These are phyloP conservation scores for Aphodius granarius DNA, from an alignment of 2,888 invertebrate genomes.

Conservation along the genomic window DNA sequence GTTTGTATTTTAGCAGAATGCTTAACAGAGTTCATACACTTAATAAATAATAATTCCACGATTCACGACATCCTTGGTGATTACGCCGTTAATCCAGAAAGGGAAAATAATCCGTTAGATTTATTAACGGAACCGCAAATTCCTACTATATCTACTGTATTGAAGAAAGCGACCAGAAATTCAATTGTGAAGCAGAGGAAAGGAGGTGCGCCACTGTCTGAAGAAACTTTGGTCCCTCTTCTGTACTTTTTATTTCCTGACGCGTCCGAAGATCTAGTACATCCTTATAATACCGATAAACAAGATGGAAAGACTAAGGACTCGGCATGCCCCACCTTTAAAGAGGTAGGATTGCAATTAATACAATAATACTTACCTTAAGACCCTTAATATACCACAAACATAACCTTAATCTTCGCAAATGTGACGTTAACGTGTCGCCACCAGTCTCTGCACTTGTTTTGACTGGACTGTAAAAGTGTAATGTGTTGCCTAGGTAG, in stretches of 20 bases:
- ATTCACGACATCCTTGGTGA: conserved; percentile 61
- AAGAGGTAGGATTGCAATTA: background rate
- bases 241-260: conserved; percentile 88
- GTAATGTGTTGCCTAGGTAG: too few relatives aligned
- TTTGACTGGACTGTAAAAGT: background rate
- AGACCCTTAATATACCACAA: background rate
- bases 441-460: background rate
- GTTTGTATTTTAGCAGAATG: conserved; percentile 78
- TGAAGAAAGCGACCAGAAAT: conserved; percentile 60
- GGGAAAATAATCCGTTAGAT: conserved; percentile 61
- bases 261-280: conserved; percentile 67
- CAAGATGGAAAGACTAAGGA: conserved; percentile 5
- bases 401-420: background rate
- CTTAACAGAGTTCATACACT: conserved; percentile 69
- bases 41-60: conserved; percentile 60
- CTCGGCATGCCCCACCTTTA: background rate
- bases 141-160: conserved; percentile 63
- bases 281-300: conserved; percentile 58
- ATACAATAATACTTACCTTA: background rate
- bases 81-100: conserved; percentile 47
- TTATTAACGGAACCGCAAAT: conserved; percentile 77
- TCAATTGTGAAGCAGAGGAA: conserved; percentile 53
- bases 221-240: conserved; percentile 73
- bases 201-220: conserved; percentile 76
- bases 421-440: background rate